Conservation (phyloP, 2,888 invertebrate species). For the Dichetophora obliterata region DNA sequence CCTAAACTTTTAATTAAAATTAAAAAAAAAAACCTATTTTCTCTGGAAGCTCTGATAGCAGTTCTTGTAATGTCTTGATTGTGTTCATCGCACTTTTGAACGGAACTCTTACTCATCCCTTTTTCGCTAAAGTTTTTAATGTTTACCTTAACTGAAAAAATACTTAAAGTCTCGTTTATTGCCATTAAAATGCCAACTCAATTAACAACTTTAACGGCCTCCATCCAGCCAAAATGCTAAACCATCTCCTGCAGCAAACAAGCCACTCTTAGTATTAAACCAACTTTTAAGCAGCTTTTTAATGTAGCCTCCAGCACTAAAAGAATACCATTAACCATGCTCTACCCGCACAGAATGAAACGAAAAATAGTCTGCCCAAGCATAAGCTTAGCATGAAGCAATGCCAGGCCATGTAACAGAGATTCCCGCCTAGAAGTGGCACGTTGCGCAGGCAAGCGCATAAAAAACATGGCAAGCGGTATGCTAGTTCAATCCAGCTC, state of each 20-base stretch:
- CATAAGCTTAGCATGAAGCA: neutral
- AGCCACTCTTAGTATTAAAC: neutral
- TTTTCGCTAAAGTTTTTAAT: neutral
- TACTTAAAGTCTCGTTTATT: neutral
- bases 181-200: neutral
- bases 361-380: neutral
- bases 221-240: neutral
- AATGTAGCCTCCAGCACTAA: neutral
- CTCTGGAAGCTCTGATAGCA: no score
- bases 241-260: neutral
- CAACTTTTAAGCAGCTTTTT: neutral
- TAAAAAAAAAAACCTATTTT: no score
- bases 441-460: neutral
- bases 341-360: neutral
- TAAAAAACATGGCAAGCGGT: slow-evolving; percentile 4
- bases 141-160: neutral
- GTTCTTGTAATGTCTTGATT: no score
- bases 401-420: neutral
- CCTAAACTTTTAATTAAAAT: no score
- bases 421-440: neutral
- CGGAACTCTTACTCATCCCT: no score
- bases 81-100: no score
- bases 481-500: neutral
- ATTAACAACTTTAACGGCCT: neutral
- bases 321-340: neutral